Conservation (phyloP, 2,888 invertebrate species). For the Notodonta ziczac region DNA sequence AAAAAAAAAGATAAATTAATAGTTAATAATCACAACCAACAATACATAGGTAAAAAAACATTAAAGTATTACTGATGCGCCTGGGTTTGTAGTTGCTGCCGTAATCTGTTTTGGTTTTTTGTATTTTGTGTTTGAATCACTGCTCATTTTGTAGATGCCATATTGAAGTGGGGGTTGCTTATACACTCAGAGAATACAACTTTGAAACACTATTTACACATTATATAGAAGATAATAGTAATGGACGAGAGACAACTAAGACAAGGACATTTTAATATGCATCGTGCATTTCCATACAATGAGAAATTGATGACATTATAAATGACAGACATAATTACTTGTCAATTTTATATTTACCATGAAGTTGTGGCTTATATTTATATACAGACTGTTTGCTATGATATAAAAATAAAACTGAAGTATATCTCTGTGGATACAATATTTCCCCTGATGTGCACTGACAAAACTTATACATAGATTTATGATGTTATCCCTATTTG, state of each 20-base stretch:
- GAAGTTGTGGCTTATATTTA: not conserved
- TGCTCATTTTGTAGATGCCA: constrained; percentile 62
- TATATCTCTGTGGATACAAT: no score
- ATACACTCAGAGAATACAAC: not conserved
- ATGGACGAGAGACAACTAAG: no score
- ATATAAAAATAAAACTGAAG: no score
- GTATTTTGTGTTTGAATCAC: constrained; percentile 54
- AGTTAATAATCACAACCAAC: not conserved
- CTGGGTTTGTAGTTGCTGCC: constrained; percentile 54
- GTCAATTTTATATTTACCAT: constrained; percentile 10
- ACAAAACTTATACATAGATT: no score
- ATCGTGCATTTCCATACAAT: not conserved
- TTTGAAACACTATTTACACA: not conserved
- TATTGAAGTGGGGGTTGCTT: constrained; percentile 24
- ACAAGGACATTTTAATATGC: no score
- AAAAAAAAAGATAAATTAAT: no score
- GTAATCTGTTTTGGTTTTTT: constrained; percentile 64
- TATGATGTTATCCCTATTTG: no score
- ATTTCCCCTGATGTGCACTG: no score
- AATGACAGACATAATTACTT: constrained; percentile 21
- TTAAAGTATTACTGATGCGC: constrained; percentile 48
- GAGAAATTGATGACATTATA: constrained; percentile 14
- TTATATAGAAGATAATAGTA: not conserved
- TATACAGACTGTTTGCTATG: no score
- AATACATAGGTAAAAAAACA: not conserved